Evolutionary conservation across 2,113 vertebrate genomes (phyloP).

Genomic region (Mohoua ochrocephala): DNA sequence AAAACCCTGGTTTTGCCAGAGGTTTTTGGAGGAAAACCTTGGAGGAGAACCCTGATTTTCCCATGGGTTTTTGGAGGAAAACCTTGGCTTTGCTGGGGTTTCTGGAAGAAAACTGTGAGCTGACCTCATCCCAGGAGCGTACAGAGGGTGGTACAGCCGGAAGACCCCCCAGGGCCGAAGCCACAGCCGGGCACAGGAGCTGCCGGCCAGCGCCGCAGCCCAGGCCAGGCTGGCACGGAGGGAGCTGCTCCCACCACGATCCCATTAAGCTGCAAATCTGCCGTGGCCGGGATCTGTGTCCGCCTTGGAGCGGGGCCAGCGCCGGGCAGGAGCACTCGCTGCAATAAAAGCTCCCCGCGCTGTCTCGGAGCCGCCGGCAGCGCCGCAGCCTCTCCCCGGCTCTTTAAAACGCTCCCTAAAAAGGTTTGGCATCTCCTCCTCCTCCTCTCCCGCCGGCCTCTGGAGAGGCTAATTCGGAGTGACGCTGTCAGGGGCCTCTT

Average conservation of each 20-base stretch:
- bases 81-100: not conserved
- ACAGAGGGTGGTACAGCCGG: not conserved
- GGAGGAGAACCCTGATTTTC: not conserved
- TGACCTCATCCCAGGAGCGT: not conserved
- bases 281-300: not conserved
- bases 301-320: not conserved
- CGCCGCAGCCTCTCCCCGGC: not conserved
- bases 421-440: constrained; percentile 11
- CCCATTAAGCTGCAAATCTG: not conserved
- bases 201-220: not conserved
- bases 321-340: not conserved
- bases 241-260: not conserved
- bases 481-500: not conserved
- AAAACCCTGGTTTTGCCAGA: not conserved
- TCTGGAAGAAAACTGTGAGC: not conserved
- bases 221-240: not conserved
- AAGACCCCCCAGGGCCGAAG: not conserved
- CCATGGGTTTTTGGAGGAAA: not conserved
- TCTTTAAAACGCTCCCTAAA: constrained; percentile 30
- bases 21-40: not conserved
- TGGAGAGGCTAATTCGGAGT: not conserved
- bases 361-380: not conserved
- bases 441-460: not conserved
- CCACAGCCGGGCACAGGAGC: not conserved
- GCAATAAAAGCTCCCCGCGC: not conserved